Evolutionary conservation across 2,888 invertebrate genomes (phyloP), one percentile per base, ranked within the genome.

Genomic region (Meliscaeva auricollis): DNA sequence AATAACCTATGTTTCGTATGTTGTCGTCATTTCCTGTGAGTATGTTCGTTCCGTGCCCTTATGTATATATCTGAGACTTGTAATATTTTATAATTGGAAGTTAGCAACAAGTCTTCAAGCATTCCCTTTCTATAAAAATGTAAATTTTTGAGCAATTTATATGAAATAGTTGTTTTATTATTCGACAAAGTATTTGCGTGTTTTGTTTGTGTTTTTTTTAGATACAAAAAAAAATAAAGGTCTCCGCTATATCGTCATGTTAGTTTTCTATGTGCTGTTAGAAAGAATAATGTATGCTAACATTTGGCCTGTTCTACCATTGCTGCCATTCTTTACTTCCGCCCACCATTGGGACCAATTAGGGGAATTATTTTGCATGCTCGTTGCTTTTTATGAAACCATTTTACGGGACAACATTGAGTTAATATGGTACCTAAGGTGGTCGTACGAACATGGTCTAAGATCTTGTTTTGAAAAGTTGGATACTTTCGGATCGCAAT

Each of bases 101-200:
- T 48, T 72, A 84, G 84, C 84, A 84, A 84, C 84, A 84, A 80
- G 84, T 84, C 41, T 54, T 17, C 38, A 35, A 52, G 58, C 26
- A 17, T n/a, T 44, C 20, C 26, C 32, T 20, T n/a, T n/a, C 11
- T 7, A 13, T 20, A 2, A 15, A 44, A 41, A 64, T 62, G 70
- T 44, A 58, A 38, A 44, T 77, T 77, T 72, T 74, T 74, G 46
- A 68, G 44, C 69, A 78, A 69, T 69, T 68, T 35, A 64, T 50
- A 58, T 9, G 48, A 41, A 62, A 58, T 79, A 48, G 70, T 75
- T 79, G 66, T 70, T 66, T 50, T 60, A 70, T 83, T 78, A 72
- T 69, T 69, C 20, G 15, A 35, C 58, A n/a, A 15, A 15, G 26
- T 73, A 80, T 72, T 58, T 66, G 70, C 79, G 84, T 79, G 74